A percentile compares a stretch with the other conserved stretches of the same genome.
Evolutionary conservation across 2,888 invertebrate species (phyloP).

Genomic region (Epistrophe grossulariae): DNA sequence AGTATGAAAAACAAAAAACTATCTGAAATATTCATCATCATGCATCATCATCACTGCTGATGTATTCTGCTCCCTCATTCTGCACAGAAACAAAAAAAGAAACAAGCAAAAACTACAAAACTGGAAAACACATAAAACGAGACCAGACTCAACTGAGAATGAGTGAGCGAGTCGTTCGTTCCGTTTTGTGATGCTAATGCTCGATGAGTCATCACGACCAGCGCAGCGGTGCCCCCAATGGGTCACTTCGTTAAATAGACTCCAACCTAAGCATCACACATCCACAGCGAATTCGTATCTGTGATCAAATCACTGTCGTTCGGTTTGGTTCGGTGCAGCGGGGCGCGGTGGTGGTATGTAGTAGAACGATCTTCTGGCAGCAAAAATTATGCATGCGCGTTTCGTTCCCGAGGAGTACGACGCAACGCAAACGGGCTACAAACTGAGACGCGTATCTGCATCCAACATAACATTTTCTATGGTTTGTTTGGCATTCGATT

Average conservation of each 20-base stretch:
- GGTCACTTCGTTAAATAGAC: slow-evolving; percentile 55
- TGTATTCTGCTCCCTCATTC: slow-evolving; percentile 56
- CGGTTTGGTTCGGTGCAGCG: background rate
- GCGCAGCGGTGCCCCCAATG: slow-evolving; percentile 44
- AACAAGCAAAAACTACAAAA: slow-evolving; percentile 17
- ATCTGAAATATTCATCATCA: slow-evolving; percentile 65
- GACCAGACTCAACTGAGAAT: slow-evolving; percentile 64
- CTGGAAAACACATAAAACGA: slow-evolving; percentile 58
- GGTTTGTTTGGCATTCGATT: slow-evolving; percentile 59
- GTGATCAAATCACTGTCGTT: slow-evolving; percentile 29
- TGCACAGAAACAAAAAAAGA: background rate
- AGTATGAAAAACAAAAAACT: slow-evolving; percentile 15
- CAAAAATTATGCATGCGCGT: slow-evolving; percentile 57
- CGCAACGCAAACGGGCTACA: background rate
- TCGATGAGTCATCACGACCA: slow-evolving; percentile 63
- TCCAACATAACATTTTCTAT: slow-evolving; percentile 46
- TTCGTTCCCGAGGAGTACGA: background rate
- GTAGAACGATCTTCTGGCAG: slow-evolving; percentile 20
- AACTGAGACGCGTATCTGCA: slow-evolving; percentile 19
- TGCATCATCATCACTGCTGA: slow-evolving; percentile 45
- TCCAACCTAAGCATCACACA: slow-evolving; percentile 5
- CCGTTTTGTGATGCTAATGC: slow-evolving; percentile 13
- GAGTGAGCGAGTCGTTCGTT: slow-evolving; percentile 28
- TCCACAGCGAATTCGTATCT: slow-evolving; percentile 18
- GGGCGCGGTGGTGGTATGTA: no score